phyloP scores from a whole-genome alignment of 2,113 vertebrate species.

The Hyaena hyaena region DNA sequence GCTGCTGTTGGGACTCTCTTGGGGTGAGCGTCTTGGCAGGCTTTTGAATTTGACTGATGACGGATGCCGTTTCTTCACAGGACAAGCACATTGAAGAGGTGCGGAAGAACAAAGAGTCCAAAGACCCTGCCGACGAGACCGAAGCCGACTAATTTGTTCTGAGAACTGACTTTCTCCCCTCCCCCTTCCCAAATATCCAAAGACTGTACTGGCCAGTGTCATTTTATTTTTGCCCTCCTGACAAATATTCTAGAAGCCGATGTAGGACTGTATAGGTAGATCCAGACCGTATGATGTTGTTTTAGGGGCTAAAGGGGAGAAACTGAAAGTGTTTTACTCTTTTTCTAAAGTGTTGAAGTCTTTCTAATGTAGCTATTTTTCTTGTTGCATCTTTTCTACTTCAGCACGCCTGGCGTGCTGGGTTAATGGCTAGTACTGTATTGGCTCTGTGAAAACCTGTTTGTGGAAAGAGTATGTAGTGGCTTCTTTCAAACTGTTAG shows the following conservation, averaged over 20 bases:
- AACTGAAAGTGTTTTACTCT: conserved; percentile 87
- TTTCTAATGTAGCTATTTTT: conserved; percentile 90
- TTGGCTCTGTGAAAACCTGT: conserved; percentile 87
- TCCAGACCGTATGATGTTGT: conserved; percentile 85
- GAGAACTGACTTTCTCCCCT: conserved; percentile 86
- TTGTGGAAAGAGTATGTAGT: conserved; percentile 87
- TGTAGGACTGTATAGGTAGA: conserved; percentile 89
- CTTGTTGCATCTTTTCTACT: conserved; percentile 90
- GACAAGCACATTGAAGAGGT: conserved; percentile 98
- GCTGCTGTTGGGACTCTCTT: not conserved
- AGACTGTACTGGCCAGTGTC: conserved; percentile 92
- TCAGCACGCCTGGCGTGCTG: conserved; percentile 82
- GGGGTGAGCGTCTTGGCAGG: fast-evolving
- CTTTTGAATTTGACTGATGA: not conserved
- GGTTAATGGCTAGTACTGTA: conserved; percentile 88
- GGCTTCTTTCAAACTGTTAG: conserved; percentile 83
- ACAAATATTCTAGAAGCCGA: conserved; percentile 86
- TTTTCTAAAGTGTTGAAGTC: conserved; percentile 91
- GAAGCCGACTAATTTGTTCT: conserved; percentile 86
- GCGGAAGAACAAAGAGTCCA: conserved; percentile 95
- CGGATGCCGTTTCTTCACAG: conserved; percentile 81
- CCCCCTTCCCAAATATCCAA: conserved; percentile 90
- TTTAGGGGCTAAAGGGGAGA: conserved; percentile 89
- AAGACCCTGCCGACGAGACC: conserved; percentile 92
- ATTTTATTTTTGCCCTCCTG: conserved; percentile 86